A percentile compares a stretch with the other conserved stretches of the same genome.
Evolutionary conservation across 2,113 vertebrate genomes (phyloP).

Genomic region (Sinocyclocheilus anophthalmus): DNA sequence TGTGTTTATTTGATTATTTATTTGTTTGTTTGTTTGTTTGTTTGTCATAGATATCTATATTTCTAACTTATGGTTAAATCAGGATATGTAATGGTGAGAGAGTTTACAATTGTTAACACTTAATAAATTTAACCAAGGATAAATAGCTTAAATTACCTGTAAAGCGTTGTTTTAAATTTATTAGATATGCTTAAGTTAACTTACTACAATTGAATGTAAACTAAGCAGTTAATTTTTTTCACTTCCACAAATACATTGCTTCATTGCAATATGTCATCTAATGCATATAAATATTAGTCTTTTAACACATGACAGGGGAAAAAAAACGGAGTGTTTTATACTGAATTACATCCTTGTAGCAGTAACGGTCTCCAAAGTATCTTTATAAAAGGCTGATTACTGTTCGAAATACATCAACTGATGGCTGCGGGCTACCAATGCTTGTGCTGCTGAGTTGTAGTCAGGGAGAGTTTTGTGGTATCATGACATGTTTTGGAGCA

Average conservation of each 20-base stretch:
- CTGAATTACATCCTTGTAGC: constrained; percentile 83
- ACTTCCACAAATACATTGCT: not conserved
- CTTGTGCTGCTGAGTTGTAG: constrained; percentile 79
- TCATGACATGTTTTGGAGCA: constrained; percentile 1
- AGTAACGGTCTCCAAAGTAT: constrained; percentile 88
- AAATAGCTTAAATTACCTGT: not conserved
- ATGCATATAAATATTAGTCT: not conserved
- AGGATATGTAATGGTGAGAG: too few relatives aligned
- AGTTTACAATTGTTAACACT: not conserved
- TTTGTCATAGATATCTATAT: too few relatives aligned
- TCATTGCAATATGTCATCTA: not conserved
- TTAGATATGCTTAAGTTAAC: not conserved
- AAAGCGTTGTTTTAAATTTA: not conserved
- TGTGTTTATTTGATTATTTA: too few relatives aligned
- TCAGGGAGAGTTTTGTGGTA: constrained; percentile 7
- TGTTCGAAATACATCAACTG: constrained; percentile 88
- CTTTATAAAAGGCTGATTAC: constrained; percentile 91
- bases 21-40: too few relatives aligned
- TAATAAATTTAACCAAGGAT: not conserved
- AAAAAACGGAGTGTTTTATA: constrained; percentile 70
- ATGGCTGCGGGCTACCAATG: constrained; percentile 78
- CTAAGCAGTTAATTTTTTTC: not conserved
- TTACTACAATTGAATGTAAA: not conserved
- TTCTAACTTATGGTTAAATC: too few relatives aligned
- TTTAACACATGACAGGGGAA: constrained; percentile 43